A percentile compares a stretch with the other conserved stretches of the same genome.
Conservation (phyloP, 2,113 vertebrate genomes). For the Myocastor coypus region DNA sequence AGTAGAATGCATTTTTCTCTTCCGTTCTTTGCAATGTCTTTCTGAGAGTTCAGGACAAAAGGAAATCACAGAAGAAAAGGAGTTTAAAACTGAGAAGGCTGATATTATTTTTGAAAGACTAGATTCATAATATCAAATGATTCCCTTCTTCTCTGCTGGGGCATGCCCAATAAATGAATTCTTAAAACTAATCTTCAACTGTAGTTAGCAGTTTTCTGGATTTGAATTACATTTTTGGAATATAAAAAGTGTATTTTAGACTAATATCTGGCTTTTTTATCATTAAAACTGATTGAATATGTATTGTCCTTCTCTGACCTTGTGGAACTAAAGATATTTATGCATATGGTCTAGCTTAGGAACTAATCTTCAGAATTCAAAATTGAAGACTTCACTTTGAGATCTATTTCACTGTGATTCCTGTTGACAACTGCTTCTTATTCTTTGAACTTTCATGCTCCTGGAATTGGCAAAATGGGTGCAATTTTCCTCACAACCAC, state of each 20-base stretch:
- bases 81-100: background rate
- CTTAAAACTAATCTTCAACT: constrained; percentile 53
- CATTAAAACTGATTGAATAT: constrained; percentile 50
- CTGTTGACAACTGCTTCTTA: constrained; percentile 52
- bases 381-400: constrained; percentile 52
- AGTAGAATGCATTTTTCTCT: background rate
- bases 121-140: constrained; percentile 9
- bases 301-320: constrained; percentile 56
- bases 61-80: background rate
- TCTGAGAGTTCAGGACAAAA: background rate
- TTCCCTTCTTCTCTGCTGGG: background rate
- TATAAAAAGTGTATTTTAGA: constrained; percentile 36
- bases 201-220: background rate
- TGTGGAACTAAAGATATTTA: constrained; percentile 31
- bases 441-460: constrained; percentile 49
- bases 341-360: background rate
- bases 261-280: background rate
- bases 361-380: constrained; percentile 56
- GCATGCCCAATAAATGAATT: constrained; percentile 34
- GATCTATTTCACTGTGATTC: constrained; percentile 41
- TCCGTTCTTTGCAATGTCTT: constrained; percentile 16
- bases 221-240: constrained; percentile 29
- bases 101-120: background rate
- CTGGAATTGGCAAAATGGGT: constrained; percentile 18
- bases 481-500: constrained; percentile 64